phyloP scores from a whole-genome alignment of 1,140 invertebrate genomes.

The Reticulitermes speratus region DNA sequence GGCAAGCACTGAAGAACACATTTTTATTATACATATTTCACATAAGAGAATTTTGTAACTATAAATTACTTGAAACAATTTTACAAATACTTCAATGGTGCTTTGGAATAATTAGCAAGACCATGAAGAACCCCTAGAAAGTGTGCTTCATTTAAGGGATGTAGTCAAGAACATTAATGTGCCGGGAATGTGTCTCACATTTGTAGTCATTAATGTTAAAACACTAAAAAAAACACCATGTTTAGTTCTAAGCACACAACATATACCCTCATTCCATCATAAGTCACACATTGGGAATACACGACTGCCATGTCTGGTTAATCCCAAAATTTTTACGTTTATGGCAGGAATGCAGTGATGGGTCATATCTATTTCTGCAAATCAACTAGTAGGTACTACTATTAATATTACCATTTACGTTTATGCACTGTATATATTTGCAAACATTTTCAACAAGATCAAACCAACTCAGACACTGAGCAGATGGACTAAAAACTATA shows the following conservation, averaged over 20 bases:
- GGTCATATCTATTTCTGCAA: background rate
- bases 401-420: background rate
- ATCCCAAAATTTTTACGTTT: background rate
- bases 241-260: background rate
- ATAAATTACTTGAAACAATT: background rate
- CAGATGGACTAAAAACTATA: background rate
- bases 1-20: background rate
- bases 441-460: background rate
- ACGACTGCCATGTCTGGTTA: background rate
- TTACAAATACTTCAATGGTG: background rate
- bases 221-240: background rate
- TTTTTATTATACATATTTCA: background rate
- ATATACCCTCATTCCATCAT: background rate
- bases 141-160: background rate
- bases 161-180: background rate
- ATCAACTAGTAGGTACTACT: background rate
- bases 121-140: background rate
- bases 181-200: background rate
- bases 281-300: background rate
- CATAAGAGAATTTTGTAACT: background rate
- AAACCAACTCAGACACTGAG: background rate
- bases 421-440: background rate
- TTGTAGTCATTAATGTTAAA: background rate
- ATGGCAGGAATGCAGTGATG: background rate
- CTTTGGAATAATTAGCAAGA: background rate